A percentile compares a stretch with the other conserved stretches of the same genome.
Conservation (phyloP, 2,797 vertebrate species). For the Ispidina lecontei region DNA sequence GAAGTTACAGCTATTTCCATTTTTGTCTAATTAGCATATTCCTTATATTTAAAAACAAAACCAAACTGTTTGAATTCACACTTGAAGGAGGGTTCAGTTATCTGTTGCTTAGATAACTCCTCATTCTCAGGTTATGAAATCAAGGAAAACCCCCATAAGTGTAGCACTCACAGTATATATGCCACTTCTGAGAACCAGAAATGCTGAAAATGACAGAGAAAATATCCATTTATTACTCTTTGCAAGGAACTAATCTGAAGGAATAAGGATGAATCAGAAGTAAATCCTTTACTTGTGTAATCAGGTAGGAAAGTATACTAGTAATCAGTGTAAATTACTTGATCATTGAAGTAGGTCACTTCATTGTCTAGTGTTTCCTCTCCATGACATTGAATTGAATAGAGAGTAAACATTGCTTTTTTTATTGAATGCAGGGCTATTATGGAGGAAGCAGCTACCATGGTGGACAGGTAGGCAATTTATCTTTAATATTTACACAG, state of each 20-base stretch:
- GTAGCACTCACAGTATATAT: not conserved
- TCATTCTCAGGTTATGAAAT: not conserved
- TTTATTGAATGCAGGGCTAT: constrained; percentile 41
- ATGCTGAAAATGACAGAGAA: not conserved
- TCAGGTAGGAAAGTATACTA: not conserved
- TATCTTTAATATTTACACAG: not conserved
- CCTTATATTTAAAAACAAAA: not conserved
- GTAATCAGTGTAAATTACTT: not conserved
- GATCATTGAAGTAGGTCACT: not conserved
- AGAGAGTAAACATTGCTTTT: not conserved
- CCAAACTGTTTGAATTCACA: not conserved
- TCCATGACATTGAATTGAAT: not conserved
- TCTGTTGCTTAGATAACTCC: not conserved
- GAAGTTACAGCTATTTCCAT: not conserved
- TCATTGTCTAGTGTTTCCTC: not conserved
- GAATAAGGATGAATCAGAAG: not conserved
- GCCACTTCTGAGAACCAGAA: not conserved
- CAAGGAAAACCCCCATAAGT: not conserved
- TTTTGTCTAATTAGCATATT: not conserved
- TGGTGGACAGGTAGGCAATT: constrained; percentile 11
- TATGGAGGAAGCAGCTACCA: constrained; percentile 10
- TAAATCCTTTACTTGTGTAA: not conserved
- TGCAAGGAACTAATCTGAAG: not conserved
- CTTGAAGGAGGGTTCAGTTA: not conserved
- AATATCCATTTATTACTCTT: not conserved